Evolutionary conservation across 1,140 invertebrate species (phyloP).

Genomic region (Pectinophora gossypiella): DNA sequence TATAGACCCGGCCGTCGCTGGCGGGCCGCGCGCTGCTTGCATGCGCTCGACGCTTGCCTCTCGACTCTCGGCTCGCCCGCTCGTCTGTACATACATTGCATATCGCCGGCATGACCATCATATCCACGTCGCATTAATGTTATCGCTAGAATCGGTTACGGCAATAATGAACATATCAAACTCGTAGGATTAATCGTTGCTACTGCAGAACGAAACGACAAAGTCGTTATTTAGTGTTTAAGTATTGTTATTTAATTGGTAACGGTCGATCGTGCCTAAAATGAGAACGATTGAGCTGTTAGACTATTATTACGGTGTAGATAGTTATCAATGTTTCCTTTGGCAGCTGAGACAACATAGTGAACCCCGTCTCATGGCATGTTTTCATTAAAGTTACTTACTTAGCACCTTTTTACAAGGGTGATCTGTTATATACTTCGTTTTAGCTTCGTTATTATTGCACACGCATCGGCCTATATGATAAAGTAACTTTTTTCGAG

Average conservation of each 20-base stretch:
- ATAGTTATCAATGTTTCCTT: not conserved
- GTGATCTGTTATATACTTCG: too few species aligned
- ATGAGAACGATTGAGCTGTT: not conserved
- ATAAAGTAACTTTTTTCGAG: not conserved
- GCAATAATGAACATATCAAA: slow-evolving; percentile 68
- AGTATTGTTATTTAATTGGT: slow-evolving; percentile 24
- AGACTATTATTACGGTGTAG: not conserved
- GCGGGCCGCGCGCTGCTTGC: too few species aligned
- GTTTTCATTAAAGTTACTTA: too few species aligned
- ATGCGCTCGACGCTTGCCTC: too few species aligned
- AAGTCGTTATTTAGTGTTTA: slow-evolving; percentile 60
- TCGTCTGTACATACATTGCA: slow-evolving; percentile 18
- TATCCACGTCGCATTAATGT: slow-evolving; percentile 22
- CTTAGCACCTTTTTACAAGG: too few species aligned
- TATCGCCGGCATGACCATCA: slow-evolving; percentile 49
- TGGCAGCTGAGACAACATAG: not conserved
- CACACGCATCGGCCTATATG: not conserved
- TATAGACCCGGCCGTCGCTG: slow-evolving; percentile 41
- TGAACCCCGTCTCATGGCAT: too few species aligned
- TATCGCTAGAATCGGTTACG: slow-evolving; percentile 21
- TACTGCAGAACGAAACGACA: slow-evolving; percentile 24
- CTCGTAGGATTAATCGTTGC: slow-evolving; percentile 28
- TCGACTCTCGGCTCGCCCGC: slow-evolving; percentile 3
- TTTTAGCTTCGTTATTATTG: not conserved
- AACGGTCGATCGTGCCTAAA: slow-evolving; percentile 25